Base-by-base conservation (phyloP, 2,113 vertebrate genomes). In the Naja naja region DNA sequence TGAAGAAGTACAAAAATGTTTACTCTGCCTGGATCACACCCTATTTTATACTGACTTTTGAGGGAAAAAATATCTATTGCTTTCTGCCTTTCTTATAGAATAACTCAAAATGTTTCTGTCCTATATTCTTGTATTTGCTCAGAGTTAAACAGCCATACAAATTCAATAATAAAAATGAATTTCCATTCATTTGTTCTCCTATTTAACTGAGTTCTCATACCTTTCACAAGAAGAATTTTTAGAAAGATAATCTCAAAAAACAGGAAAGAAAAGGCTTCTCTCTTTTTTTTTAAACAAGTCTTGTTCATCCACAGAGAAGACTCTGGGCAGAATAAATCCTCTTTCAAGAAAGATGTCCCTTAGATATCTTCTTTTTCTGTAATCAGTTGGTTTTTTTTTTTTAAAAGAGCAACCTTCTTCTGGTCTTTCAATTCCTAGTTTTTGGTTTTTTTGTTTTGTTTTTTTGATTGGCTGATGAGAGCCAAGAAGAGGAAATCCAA, bases 171-270 rank as follows among this genome's bases (percentile, higher is more conserved):
- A 54, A 58, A 96, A 94, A 90, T 58, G 0, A 18, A 92, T 90
- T 94, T 94, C 4, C 14, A 94, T 95, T 88, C 7, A 9, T 94
- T 93, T 94, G 1, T 22, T 90, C 94, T 27, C 49, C 58, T 18
- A 0, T 0, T 91, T 93, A 93, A 20, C 55, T 92, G 93, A 60
- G 54, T 64, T 94, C 90, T 92, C 11, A 91, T 88, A 89, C 34
- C 89, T 89, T 87, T 60, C 64, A 58, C 23, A 90, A 93, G 16
- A 39, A 81, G 34, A 8, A 9, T 81, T 39, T 39, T 81, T 39
- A 39, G 69, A 90, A 39, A 87, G 74, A 86, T 74, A 34, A 87
- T 94, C 74, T 94, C 55, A 39, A 30, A 87, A 85, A 43, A 9
- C 0, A 0, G 85, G 39, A 55, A 22, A 2, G 12, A 2, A 45